Evolutionary conservation across 2,113 vertebrate species (phyloP).

Genomic region (Psilopsiagon aurifrons): DNA sequence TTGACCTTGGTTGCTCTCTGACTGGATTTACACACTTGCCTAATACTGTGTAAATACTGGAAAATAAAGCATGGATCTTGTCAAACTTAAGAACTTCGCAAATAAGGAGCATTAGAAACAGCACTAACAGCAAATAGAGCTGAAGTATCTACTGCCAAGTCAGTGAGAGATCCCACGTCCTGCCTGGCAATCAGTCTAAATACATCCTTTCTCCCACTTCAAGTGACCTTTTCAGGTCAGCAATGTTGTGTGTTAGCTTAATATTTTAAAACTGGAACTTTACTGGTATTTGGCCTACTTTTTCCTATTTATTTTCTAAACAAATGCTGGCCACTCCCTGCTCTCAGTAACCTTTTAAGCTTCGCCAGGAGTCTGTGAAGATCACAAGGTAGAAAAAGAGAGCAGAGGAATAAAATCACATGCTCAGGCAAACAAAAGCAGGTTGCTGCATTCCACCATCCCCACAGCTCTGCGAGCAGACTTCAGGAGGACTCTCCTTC

Average conservation of each 20-base stretch:
- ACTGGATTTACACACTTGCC: conserved; percentile 24
- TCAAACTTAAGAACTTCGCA: conserved; percentile 25
- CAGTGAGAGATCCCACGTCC: conserved; percentile 63
- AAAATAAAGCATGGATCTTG: conserved; percentile 48
- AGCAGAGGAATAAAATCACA: neutral
- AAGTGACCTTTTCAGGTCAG: conserved; percentile 56
- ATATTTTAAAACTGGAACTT: conserved; percentile 66
- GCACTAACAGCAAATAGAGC: conserved; percentile 37
- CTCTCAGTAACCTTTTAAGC: conserved; percentile 39
- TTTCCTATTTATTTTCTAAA: conserved; percentile 69
- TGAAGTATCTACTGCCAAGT: conserved; percentile 45
- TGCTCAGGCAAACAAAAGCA: conserved; percentile 36
- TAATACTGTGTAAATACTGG: neutral
- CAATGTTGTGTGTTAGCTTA: conserved; percentile 38
- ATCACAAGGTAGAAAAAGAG: conserved; percentile 30
- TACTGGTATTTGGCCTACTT: conserved; percentile 67
- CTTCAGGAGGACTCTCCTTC: neutral
- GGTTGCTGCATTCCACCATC: conserved; percentile 16
- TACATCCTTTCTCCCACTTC: conserved; percentile 60
- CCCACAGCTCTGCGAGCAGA: neutral
- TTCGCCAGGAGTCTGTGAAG: conserved; percentile 25
- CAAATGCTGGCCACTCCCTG: conserved; percentile 51
- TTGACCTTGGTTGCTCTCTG: neutral
- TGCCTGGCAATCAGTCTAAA: conserved; percentile 56
- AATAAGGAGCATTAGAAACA: conserved; percentile 35